A percentile compares a stretch with the other conserved stretches of the same genome.
Evolutionary conservation across 2,888 invertebrate genomes (phyloP).

Genomic region (Abscondita cerata): DNA sequence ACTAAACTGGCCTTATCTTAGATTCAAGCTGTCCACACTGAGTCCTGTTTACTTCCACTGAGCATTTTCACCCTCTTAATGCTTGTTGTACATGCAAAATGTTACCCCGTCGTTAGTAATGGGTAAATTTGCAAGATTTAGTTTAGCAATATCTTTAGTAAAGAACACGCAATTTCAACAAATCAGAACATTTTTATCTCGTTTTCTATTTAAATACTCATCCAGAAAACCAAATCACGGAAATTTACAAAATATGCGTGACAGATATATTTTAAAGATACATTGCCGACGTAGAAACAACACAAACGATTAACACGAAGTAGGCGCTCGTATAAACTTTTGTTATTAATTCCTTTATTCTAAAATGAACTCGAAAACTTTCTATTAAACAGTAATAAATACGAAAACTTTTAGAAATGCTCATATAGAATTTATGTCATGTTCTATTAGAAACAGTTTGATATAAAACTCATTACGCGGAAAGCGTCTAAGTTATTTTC

Average conservation of each 20-base stretch:
- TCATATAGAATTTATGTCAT: slow-evolving; percentile 1
- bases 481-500: too few relatives aligned
- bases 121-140: slow-evolving; percentile 15
- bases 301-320: slow-evolving; percentile 31
- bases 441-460: slow-evolving; percentile 11
- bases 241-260: slow-evolving; percentile 24
- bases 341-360: slow-evolving; percentile 24
- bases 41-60: slow-evolving; percentile 11
- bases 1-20: slow-evolving; percentile 47
- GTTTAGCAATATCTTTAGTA: slow-evolving; percentile 1
- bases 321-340: slow-evolving; percentile 20
- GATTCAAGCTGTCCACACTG: slow-evolving; percentile 37
- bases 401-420: slow-evolving; percentile 13
- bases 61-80: slow-evolving; percentile 15
- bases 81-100: slow-evolving; percentile 19
- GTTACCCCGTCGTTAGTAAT: slow-evolving; percentile 10
- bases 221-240: slow-evolving; percentile 2
- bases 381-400: slow-evolving; percentile 17
- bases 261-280: slow-evolving; percentile 27
- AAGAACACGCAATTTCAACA: slow-evolving; percentile 19
- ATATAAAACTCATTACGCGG: not conserved
- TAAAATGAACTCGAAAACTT: slow-evolving; percentile 26
- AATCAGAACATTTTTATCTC: slow-evolving; percentile 16
- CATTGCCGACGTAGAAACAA: slow-evolving; percentile 24
- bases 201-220: slow-evolving; percentile 8